Base-by-base conservation (phyloP, 2,113 vertebrate genomes). In the Plectropomus leopardus region DNA sequence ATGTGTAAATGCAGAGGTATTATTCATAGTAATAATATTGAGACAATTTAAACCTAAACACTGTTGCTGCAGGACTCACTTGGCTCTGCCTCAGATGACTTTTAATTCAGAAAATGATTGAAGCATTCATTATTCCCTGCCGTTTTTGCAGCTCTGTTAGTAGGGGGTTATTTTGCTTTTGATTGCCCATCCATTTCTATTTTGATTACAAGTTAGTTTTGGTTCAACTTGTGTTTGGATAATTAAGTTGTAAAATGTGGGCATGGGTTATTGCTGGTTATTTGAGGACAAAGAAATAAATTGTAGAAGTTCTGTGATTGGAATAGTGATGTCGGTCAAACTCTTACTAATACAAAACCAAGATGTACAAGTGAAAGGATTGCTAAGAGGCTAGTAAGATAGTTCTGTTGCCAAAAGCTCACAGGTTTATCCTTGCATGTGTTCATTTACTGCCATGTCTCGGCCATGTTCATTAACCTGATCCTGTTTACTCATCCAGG, bases 121-220 rank as follows among this genome's bases (percentile, higher is more conserved):
- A 72, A 66, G 24, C 24, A 3, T 48, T 44, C 8, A 34, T 57
- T 70, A 30, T 69, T 57, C 40, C 21, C 53, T 26, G 51, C 42
- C 5, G 50, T 64, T 32, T 76, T 14, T 58, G 34, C 6, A 34
- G 59, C 11, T 16, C 14, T 36, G 17, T 24, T 63, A 23, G 40
- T 23, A 0, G 24, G 64, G 48, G 32, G 32, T 65, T 55, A 65
- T 65, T 71, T 65, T 19, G 13, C 8, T 58, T 55, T 75, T 76
- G 50, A 76, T 71, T 70, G 30, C 50, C 10, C 40, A 23, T 32
- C 55, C 36, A 19, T 69, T 55, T 75, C 23, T 55, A 40, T 19
- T 64, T 71, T 72, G 36, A 82, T 76, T 58, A 23, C 58, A 71
- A 10, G 42, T 82, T 55, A 26, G 40, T 79, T 74, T 53, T 60